Base-by-base conservation (phyloP, 2,113 vertebrate genomes). In the Gallinago paraguaiae region DNA sequence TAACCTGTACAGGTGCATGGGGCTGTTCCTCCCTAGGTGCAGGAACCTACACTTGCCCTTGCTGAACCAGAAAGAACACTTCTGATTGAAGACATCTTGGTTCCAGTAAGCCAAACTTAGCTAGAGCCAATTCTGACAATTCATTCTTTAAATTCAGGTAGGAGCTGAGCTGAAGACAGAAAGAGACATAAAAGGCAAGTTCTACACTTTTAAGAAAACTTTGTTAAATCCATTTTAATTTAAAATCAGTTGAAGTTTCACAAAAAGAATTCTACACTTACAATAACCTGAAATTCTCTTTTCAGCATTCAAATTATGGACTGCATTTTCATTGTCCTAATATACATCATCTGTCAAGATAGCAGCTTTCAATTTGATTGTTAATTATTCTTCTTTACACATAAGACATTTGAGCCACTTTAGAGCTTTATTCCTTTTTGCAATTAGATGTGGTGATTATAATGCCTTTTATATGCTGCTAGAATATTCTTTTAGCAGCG, bases 361-460 rank as follows among this genome's bases (percentile, higher is more conserved):
- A 95, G 50, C 54, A 88, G 71, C 75, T 92, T 96, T 88, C 87
- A 93, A 81, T 90, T 90, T 83, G 68, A 94, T 90, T 90, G 75
- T 83, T 96, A 94, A 97, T 95, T 92, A 88, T 94, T 84, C 67
- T 80, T 91, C 43, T 67, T 95, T 95, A 78, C 79, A 54, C 50
- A 57, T 91, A 85, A 82, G 86, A 82, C 53, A 78, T 91, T 96
- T 86, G 56, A 93, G 48, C 65, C 83, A 89, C 70, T 95, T 92
- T 84, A 95, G 74, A 86, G 33, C 35, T 91, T 94, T 96, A 91
- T 85, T 97, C n/a, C 48, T 94, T 28, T 93, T 53, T 96, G 5
- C 71, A 97, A 96, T 95, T 91, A 97, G 80, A 93, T 83, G 54
- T 31, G 8, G 33, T 94, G 60, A 92, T 92, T 92, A 60, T 45